Conservation (phyloP, 2,797 vertebrate genomes). For the Gymnoscopelus braueri region DNA sequence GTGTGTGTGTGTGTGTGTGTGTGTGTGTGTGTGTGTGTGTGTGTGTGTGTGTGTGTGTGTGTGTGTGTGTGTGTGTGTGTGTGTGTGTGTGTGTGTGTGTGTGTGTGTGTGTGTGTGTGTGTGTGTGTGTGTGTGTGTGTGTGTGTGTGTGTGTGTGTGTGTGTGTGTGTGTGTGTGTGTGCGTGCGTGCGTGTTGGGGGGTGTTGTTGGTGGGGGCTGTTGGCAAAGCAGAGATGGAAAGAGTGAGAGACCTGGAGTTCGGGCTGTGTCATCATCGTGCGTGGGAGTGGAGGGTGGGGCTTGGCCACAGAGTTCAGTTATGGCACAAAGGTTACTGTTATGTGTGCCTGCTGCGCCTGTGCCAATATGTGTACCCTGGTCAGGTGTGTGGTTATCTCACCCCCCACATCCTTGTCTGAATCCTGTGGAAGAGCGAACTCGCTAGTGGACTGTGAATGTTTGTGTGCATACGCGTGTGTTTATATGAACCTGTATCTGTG, state of each 20-base stretch:
- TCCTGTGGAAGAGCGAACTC: slow-evolving; percentile 65
- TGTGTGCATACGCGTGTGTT: slow-evolving; percentile 44
- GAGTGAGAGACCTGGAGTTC: slow-evolving; percentile 60
- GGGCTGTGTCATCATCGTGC: slow-evolving; percentile 54
- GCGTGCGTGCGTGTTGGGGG: no score
- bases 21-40: no score
- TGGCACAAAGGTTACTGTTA: slow-evolving; percentile 63
- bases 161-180: no score
- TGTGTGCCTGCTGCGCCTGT: slow-evolving; percentile 49
- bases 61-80: no score
- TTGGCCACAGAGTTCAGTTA: slow-evolving; percentile 45
- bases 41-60: no score
- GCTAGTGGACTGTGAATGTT: slow-evolving; percentile 48
- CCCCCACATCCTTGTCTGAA: slow-evolving; percentile 53
- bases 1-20: no score
- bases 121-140: no score
- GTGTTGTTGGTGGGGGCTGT: slow-evolving; percentile 40
- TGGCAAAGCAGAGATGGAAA: slow-evolving; percentile 67
- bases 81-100: no score
- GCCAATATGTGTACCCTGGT: slow-evolving; percentile 51
- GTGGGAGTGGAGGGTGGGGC: slow-evolving; percentile 66
- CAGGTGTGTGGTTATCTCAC: slow-evolving; percentile 67
- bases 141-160: no score
- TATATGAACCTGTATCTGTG: slow-evolving; percentile 49
- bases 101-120: no score